Percentiles rank a stretch among this genome's conserved stretches.
Conservation (phyloP, 2,797 vertebrate species). For the Sebastes goodei region DNA sequence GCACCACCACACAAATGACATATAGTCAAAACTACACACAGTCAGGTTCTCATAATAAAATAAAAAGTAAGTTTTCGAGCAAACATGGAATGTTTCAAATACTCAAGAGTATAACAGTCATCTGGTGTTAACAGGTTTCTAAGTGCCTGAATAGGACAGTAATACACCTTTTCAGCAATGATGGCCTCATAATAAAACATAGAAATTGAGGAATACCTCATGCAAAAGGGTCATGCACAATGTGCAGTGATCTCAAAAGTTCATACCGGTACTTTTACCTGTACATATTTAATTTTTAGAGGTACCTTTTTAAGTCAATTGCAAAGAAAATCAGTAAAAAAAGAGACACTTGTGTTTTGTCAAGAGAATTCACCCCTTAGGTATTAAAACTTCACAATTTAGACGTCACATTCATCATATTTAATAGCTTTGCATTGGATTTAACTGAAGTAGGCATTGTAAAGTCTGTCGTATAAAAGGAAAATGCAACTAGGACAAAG, state of each 20-base stretch:
- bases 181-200: background rate
- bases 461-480: background rate
- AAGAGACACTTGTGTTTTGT: background rate
- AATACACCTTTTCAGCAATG: background rate
- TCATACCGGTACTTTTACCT: background rate
- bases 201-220: background rate
- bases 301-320: conserved; percentile 13
- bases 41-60: background rate
- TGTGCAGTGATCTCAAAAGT: background rate
- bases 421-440: background rate
- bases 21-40: conserved; percentile 2
- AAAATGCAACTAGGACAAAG: background rate
- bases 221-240: background rate
- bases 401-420: background rate
- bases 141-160: conserved; percentile 14
- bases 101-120: conserved; percentile 63
- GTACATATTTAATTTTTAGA: background rate
- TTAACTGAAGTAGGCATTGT: background rate
- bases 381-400: background rate
- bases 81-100: conserved; percentile 50
- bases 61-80: background rate
- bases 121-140: conserved; percentile 32
- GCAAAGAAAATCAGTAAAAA: background rate
- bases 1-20: conserved; percentile 24
- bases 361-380: background rate